Conservation (phyloP, 1,140 invertebrate genomes). For the Bilobella aurantiaca region DNA sequence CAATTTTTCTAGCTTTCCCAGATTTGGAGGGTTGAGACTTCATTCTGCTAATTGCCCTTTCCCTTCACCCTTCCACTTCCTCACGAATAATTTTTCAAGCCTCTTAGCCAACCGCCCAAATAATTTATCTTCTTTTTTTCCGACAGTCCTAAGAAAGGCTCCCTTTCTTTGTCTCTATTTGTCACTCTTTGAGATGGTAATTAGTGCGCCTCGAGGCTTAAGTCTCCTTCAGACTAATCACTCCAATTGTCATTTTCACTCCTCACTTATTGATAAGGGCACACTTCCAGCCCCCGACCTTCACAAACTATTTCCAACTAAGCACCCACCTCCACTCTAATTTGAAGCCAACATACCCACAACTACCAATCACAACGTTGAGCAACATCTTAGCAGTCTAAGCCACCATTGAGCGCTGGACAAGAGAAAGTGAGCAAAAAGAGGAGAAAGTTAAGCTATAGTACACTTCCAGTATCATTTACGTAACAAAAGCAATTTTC, state of each 20-base stretch:
- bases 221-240: neutral
- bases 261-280: neutral
- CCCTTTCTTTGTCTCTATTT: constrained; percentile 8
- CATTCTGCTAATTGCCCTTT: constrained; percentile 4
- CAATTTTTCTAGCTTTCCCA: neutral
- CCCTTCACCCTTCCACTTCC: neutral
- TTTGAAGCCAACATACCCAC: neutral
- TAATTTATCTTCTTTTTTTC: constrained; percentile 6
- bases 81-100: constrained; percentile 1
- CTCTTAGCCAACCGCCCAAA: neutral
- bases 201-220: constrained; percentile 1
- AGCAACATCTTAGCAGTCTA: too few relatives aligned
- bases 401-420: too few relatives aligned
- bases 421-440: too few relatives aligned
- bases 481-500: too few relatives aligned
- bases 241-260: neutral
- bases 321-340: neutral
- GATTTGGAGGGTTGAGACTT: neutral
- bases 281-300: neutral
- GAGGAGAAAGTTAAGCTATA: too few relatives aligned
- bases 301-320: neutral
- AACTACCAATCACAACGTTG: too few relatives aligned
- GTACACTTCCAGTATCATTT: too few relatives aligned
- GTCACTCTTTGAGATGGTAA: constrained; percentile 4
- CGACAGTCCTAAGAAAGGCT: neutral